phyloP scores from a whole-genome alignment of 2,797 vertebrate species.

The Hypotaenidia okinawae region DNA sequence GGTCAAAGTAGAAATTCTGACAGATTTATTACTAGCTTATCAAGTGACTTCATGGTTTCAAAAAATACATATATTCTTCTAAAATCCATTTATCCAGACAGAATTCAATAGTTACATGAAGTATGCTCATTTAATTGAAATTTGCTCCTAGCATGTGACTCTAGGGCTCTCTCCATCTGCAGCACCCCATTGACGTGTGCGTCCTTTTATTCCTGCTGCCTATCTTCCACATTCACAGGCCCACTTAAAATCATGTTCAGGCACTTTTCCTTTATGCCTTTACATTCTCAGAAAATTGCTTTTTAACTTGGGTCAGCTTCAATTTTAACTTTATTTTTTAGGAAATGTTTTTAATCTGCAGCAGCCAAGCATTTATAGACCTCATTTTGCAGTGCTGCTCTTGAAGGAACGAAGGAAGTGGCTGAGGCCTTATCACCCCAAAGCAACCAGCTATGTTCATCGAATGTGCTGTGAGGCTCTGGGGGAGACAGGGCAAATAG shows the following conservation, averaged over 20 bases:
- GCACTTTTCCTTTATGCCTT: constrained; percentile 63
- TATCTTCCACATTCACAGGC: constrained; percentile 19
- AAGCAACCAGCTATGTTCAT: background rate
- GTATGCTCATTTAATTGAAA: constrained; percentile 70
- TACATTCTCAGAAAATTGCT: constrained; percentile 70
- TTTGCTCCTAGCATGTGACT: constrained; percentile 43
- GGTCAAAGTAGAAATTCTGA: constrained; percentile 64
- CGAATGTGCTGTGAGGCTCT: rapidly evolving
- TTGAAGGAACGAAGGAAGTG: background rate
- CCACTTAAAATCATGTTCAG: constrained; percentile 62
- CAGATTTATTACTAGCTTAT: constrained; percentile 72
- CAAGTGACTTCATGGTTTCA: constrained; percentile 66
- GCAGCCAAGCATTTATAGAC: constrained; percentile 34
- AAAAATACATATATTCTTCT: constrained; percentile 67
- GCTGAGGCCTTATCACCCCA: background rate
- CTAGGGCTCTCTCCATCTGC: constrained; percentile 19
- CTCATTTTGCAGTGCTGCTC: constrained; percentile 20
- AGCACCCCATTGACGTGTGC: background rate
- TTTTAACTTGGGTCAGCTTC: constrained; percentile 69
- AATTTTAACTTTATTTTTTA: constrained; percentile 61
- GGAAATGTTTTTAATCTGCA: constrained; percentile 62
- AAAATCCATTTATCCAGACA: constrained; percentile 69
- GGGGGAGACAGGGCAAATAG: background rate
- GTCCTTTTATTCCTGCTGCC: constrained; percentile 29
- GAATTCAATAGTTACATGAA: constrained; percentile 62